phyloP scores from a whole-genome alignment of 92 coral and sea anemone species.

The Actinernus sp. region DNA sequence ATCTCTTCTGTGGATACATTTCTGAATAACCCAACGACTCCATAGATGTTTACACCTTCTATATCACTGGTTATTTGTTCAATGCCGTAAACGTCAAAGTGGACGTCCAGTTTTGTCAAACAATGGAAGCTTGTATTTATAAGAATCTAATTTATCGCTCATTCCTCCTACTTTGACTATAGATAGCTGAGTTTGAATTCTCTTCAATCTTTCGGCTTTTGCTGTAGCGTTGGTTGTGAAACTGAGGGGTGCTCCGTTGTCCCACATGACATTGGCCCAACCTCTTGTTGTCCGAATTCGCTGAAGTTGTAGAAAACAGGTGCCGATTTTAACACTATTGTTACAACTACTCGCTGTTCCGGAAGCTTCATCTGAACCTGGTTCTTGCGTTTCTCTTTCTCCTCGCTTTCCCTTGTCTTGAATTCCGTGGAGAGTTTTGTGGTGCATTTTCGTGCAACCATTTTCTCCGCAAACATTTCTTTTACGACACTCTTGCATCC shows the following conservation, averaged over 20 bases:
- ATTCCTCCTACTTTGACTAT: conserved; percentile 45
- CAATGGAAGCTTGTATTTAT: conserved; percentile 33
- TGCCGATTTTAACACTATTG: neutral
- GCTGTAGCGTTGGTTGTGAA: conserved; percentile 34
- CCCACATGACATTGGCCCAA: conserved; percentile 39
- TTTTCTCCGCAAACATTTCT: conserved; percentile 14
- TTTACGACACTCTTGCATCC: conserved; percentile 14
- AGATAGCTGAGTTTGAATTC: conserved; percentile 7
- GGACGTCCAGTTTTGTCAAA: conserved; percentile 31
- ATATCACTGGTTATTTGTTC: conserved; percentile 45
- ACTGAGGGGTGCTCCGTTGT: conserved; percentile 31
- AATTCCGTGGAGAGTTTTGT: conserved; percentile 15
- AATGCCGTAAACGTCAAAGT: no score
- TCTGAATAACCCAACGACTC: conserved; percentile 18
- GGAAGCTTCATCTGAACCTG: no score
- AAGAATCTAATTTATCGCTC: conserved; percentile 24
- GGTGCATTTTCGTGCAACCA: no score
- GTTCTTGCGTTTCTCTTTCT: neutral
- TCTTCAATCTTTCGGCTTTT: conserved; percentile 4
- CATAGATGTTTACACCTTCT: conserved; percentile 15
- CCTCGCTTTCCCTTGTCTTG: neutral
- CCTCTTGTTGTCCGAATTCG: conserved; percentile 11
- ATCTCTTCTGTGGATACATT: conserved; percentile 32
- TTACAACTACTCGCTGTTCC: neutral
- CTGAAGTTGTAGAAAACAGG: conserved; percentile 28